Base-by-base conservation (phyloP, 2,888 invertebrate genomes). In the Meliscaeva auricollis region DNA sequence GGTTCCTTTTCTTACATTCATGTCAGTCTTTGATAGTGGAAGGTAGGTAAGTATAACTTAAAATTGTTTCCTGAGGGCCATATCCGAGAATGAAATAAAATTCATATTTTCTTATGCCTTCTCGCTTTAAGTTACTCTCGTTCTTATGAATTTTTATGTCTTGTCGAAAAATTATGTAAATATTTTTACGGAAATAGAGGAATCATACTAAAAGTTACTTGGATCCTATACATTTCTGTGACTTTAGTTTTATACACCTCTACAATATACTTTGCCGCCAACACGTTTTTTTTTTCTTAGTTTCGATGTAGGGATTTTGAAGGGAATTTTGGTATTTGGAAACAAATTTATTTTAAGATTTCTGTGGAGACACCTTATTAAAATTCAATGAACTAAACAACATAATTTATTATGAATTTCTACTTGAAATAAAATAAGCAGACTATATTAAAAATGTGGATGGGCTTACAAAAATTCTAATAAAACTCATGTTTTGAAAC, bases 121-220 rank as follows among this genome's bases (percentile, higher is more conserved):
- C 52, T 68, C 20, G n/a, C 52, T 20, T 41, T 30, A 13, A 48
- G 30, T 41, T 41, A n/a, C 9, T 54, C 56, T 38, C 30, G 11
- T 35, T 13, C 66, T 32, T 66, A 64, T 81, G 32, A 52, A 70
- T 64, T 81, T 81, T 70, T 66, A 66, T 76, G 70, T 52, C 50
- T 50, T 70, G 62, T 52, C 38, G n/a, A 17, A 50, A 60, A 72
- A 81, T 72, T 76, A 81, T 81, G 81, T 68, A 81, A 76, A 81
- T 81, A 81, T 76, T 76, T 72, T 76, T 70, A 41, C 30, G 52
- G 56, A 69, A 70, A 66, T 81, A 70, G 35, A 70, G 58, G 81
- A 76, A 80, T 80, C n/a, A n/a, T n/a, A n/a, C n/a, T n/a, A n/a
- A n/a, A n/a, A n/a, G 26, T 4, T 74, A 69, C 80, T 38, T 69